Evolutionary conservation across 2,797 vertebrate species (phyloP).

Genomic region (Scyliorhinus canicula): DNA sequence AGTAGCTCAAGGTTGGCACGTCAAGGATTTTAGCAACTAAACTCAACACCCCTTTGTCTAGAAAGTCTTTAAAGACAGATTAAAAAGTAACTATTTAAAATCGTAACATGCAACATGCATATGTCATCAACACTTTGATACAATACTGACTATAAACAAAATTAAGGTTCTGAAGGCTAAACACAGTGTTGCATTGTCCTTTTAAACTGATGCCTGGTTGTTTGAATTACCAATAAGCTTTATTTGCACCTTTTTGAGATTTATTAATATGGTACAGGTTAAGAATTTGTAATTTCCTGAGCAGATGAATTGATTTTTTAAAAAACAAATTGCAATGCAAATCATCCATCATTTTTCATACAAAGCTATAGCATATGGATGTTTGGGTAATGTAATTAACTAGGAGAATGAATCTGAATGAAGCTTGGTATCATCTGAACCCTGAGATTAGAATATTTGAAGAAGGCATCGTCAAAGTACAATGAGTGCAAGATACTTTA

Average conservation of each 20-base stretch:
- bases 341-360: neutral
- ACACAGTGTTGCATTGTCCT: slow-evolving; percentile 10
- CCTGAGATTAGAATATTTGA: slow-evolving; percentile 21
- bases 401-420: neutral
- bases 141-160: slow-evolving; percentile 10
- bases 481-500: neutral
- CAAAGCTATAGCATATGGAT: neutral
- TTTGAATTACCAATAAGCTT: slow-evolving; percentile 43
- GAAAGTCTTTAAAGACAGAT: slow-evolving; percentile 19
- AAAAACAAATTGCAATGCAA: neutral
- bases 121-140: slow-evolving; percentile 15
- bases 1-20: slow-evolving; percentile 41
- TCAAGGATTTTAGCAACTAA: slow-evolving; percentile 41
- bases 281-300: slow-evolving; percentile 18
- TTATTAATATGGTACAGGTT: neutral
- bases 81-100: slow-evolving; percentile 37
- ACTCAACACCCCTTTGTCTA: slow-evolving; percentile 31
- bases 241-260: slow-evolving; percentile 21
- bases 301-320: neutral
- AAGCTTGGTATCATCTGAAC: slow-evolving; percentile 11
- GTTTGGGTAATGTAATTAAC: neutral
- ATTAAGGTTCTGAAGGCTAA: slow-evolving; percentile 34
- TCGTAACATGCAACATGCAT: slow-evolving; percentile 29
- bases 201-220: slow-evolving; percentile 41
- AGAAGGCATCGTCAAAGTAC: neutral